These are phyloP conservation scores for Drosophila mimetica DNA, from an alignment of 2,888 invertebrate genomes.

Conservation along the genomic window DNA sequence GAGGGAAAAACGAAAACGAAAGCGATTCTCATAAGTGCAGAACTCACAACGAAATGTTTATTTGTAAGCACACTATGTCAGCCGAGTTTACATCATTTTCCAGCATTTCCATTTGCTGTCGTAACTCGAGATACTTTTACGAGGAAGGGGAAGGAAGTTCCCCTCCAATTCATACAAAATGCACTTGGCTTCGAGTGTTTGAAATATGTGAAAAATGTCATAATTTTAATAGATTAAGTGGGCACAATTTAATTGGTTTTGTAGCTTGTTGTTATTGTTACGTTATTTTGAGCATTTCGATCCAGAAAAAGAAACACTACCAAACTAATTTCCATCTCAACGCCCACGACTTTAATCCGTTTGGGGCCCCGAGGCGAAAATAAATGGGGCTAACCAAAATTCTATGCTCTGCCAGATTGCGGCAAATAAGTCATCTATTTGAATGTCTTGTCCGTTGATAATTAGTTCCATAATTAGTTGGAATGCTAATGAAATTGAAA, in stretches of 20 bases:
- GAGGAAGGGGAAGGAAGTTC: conserved; percentile 14
- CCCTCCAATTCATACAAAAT: conserved; percentile 5
- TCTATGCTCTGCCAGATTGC: conserved; percentile 53
- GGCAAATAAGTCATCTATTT: conserved; percentile 57
- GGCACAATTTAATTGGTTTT: conserved; percentile 44
- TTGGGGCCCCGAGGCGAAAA: conserved; percentile 40
- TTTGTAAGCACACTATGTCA: conserved; percentile 53
- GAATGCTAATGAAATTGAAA: conserved; percentile 59
- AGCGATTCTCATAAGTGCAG: conserved; percentile 49
- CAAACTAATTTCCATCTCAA: conserved; percentile 39
- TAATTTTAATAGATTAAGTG: conserved; percentile 54
- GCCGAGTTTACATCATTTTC: conserved; percentile 29
- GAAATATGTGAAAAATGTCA: conserved; percentile 56
- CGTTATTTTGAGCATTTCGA: conserved; percentile 31
- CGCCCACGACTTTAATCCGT: conserved; percentile 69
- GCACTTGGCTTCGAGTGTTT: conserved; percentile 44
- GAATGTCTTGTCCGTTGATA: conserved; percentile 41
- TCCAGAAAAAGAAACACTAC: conserved; percentile 25
- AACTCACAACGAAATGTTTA: conserved; percentile 43
- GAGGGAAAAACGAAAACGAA: conserved; percentile 29
- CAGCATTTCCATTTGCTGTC: conserved; percentile 47
- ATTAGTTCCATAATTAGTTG: conserved; percentile 70
- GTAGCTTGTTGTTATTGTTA: conserved; percentile 22
- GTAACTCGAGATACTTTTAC: conserved; percentile 57
- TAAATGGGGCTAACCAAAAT: conserved; percentile 57